Percentiles rank a stretch among this genome's conserved stretches.
Evolutionary conservation across 2,888 invertebrate genomes (phyloP).

Genomic region (Pristionchus exspectatus): DNA sequence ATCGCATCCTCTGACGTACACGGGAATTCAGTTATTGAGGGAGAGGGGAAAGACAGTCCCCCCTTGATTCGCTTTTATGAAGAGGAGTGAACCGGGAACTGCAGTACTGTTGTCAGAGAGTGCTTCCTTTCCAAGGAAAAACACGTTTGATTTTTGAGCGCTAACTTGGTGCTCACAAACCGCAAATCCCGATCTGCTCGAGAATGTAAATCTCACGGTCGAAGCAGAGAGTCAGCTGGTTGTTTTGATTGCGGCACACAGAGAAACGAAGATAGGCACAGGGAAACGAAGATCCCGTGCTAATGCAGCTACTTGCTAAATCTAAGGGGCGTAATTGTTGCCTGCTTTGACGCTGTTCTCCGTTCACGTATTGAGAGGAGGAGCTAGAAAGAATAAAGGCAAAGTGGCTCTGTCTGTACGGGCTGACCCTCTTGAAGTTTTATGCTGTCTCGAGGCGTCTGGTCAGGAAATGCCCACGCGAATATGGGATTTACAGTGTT

Average conservation of each 20-base stretch:
- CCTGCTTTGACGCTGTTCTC: neutral
- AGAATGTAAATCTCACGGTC: neutral
- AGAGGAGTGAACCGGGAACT: neutral
- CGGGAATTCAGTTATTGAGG: neutral
- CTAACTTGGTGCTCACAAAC: neutral
- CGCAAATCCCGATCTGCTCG: no score
- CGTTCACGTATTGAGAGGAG: neutral
- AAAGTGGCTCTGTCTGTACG: neutral
- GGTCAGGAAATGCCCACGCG: neutral
- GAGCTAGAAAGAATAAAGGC: neutral
- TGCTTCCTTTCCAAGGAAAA: neutral
- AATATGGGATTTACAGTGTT: constrained; percentile 4
- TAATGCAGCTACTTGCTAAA: neutral
- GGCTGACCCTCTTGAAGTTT: neutral
- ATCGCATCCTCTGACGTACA: constrained; percentile 13
- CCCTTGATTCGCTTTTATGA: neutral
- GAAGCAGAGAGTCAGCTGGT: neutral
- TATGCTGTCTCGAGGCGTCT: neutral
- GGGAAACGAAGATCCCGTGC: neutral
- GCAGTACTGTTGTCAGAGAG: neutral
- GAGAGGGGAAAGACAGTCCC: neutral
- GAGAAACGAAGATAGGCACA: neutral
- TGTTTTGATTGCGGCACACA: constrained; percentile 2
- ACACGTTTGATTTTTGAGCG: neutral
- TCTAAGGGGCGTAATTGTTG: neutral